Percentiles rank a stretch among this genome's conserved stretches.
Evolutionary conservation across 2,113 vertebrate genomes (phyloP).

Genomic region (Trochalopteron elliotii): DNA sequence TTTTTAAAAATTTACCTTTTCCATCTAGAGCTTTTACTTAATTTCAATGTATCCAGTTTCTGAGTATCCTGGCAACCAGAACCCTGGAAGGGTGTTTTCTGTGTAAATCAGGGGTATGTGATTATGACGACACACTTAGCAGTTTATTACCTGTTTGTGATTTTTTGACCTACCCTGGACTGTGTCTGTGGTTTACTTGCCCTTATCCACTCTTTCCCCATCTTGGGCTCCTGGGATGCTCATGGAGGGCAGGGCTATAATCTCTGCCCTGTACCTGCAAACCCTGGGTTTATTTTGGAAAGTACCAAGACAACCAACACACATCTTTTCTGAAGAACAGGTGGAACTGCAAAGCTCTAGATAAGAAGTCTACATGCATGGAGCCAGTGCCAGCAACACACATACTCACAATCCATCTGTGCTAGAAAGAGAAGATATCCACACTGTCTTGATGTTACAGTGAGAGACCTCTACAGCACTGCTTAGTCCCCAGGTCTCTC

Average conservation of each 20-base stretch:
- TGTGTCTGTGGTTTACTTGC: neutral
- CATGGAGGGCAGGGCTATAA: neutral
- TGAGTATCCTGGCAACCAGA: neutral
- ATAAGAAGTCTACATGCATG: neutral
- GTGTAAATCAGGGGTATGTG: neutral
- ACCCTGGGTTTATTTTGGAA: neutral
- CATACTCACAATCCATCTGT: neutral
- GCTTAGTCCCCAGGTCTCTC: neutral
- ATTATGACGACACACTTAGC: neutral
- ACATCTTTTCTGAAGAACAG: neutral
- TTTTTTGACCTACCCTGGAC: neutral
- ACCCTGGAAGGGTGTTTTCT: neutral
- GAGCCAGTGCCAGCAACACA: neutral
- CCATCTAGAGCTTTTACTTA: neutral
- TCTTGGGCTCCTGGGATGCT: neutral
- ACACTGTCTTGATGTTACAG: accelerated
- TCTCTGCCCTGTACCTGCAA: neutral
- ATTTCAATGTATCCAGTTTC: neutral
- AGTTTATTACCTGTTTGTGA: neutral
- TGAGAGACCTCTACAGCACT: neutral
- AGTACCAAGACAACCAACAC: neutral
- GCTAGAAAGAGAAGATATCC: neutral
- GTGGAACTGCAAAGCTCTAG: neutral
- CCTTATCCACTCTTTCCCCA: neutral
- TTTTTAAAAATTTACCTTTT: neutral